Percentiles rank a stretch among this genome's conserved stretches.
Evolutionary conservation across 2,888 invertebrate species (phyloP).

Genomic region (Alitta virens): DNA sequence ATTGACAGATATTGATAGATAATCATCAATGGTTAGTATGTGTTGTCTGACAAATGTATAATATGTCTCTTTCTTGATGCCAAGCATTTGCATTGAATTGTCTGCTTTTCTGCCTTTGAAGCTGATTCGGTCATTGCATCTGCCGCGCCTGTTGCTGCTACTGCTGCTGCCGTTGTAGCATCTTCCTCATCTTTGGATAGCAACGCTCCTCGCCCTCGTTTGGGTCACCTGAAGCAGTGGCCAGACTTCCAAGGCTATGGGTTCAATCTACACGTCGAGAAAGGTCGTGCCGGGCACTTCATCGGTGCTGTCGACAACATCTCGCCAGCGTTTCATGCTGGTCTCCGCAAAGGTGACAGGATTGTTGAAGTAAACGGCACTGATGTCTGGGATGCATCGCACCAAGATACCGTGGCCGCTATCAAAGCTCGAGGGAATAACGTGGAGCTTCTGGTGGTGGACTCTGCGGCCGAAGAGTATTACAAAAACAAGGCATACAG

Average conservation of each 20-base stretch:
- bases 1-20: no score
- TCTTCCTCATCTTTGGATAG: no score
- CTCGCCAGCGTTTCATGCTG: slow-evolving; percentile 61
- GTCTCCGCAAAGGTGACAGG: slow-evolving; percentile 74
- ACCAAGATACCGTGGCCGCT: slow-evolving; percentile 2
- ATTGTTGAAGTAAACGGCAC: slow-evolving; percentile 74
- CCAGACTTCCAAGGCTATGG: slow-evolving; percentile 92
- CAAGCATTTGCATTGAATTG: no score
- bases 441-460: slow-evolving; percentile 13
- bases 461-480: slow-evolving; percentile 1
- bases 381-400: slow-evolving; percentile 63
- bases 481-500: slow-evolving; percentile 12
- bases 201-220: slow-evolving; percentile 58
- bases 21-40: no score
- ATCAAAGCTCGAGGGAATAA: slow-evolving; percentile 4
- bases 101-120: no score
- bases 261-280: slow-evolving; percentile 94
- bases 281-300: slow-evolving; percentile 85
- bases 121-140: no score
- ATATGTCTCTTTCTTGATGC: no score
- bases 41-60: no score
- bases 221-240: slow-evolving; percentile 80
- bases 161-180: no score
- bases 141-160: no score
- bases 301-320: slow-evolving; percentile 84